Base-by-base conservation (phyloP, 2,797 vertebrate species). In the Picus viridis region DNA sequence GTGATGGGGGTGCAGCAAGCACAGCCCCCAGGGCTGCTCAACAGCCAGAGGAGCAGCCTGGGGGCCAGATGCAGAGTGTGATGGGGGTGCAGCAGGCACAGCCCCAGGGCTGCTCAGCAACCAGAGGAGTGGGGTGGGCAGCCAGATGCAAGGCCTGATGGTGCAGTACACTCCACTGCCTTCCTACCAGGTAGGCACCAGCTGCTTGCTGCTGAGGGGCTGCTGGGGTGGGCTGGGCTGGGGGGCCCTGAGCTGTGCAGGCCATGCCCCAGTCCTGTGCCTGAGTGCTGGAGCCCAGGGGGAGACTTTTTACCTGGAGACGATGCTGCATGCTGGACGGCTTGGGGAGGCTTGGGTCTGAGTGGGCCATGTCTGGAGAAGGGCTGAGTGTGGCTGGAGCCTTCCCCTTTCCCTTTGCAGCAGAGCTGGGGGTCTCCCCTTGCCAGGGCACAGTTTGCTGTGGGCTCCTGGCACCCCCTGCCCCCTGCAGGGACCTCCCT, bases 161-260 rank as follows among this genome's bases (percentile, higher is more conserved):
- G 99, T 99, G 94, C 99, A 99, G 97, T 99, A 99, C 97, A 98
- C 99, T 51, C 98, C 99, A 58, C 98, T 99, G 98, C 98, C 99
- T 97, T 99, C 99, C 6, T 99, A 99, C 98, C 99, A 99, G 98
- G 99, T 99, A 89, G 83, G 97, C 95, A 36, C 7, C 53, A 3
- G 57, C 67, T 86, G 53, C 27, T 76, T 8, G 39, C 17, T 23
- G 2, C 6, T 2, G 16, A 32, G 73, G 77, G 77, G 56, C n/a
- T 67, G 61, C 32, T 61, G 62, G 77, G 58, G 27, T 23, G 74
- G 47, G 14, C 47, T 49, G 47, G 49, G 47, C 20, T 8, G 22
- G 47, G 47, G 49, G 22, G 49, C 12, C n/a, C 47, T 39, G 2
- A 2, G 7, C 62, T 19, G 23, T 17, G 17, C 16, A 16, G 51